These are phyloP conservation scores for Bostrychus sinensis DNA, from an alignment of 2,113 vertebrate genomes.

Conservation along the genomic window DNA sequence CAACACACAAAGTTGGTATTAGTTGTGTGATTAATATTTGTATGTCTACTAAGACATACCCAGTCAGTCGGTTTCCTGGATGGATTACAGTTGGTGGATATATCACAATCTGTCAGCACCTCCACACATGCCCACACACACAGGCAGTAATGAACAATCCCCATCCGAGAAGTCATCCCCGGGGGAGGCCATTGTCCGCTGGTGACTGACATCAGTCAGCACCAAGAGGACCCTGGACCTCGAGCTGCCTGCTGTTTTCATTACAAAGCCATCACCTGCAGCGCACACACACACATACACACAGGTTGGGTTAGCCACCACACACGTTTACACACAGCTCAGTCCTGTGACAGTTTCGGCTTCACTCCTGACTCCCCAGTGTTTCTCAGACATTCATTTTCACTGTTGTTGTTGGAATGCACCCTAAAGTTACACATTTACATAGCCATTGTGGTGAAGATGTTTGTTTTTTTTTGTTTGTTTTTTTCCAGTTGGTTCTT, in stretches of 20 bases:
- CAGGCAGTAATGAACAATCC: conserved; percentile 28
- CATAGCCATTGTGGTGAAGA: no score
- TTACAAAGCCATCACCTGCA: conserved; percentile 67
- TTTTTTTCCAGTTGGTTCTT: no score
- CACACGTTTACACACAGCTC: conserved; percentile 18
- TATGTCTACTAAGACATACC: no score
- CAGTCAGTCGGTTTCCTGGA: background rate
- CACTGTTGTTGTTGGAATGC: background rate
- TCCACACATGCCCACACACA: conserved; percentile 7
- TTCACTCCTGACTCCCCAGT: conserved; percentile 22
- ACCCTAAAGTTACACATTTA: no score
- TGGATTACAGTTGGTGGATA: conserved; percentile 1
- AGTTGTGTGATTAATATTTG: no score
- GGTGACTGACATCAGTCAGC: conserved; percentile 69
- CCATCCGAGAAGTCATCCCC: conserved; percentile 30
- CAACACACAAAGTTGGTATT: no score
- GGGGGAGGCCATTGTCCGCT: conserved; percentile 34
- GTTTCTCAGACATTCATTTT: conserved; percentile 26
- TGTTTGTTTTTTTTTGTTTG: no score
- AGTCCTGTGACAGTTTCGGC: conserved; percentile 44
- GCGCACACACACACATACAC: conserved; percentile 27
- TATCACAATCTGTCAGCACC: background rate
- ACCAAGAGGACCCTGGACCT: conserved; percentile 40
- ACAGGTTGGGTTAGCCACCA: no score
- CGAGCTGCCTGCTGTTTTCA: conserved; percentile 63